Evolutionary conservation across 2,113 vertebrate genomes (phyloP).

Genomic region (Prinia subflava): DNA sequence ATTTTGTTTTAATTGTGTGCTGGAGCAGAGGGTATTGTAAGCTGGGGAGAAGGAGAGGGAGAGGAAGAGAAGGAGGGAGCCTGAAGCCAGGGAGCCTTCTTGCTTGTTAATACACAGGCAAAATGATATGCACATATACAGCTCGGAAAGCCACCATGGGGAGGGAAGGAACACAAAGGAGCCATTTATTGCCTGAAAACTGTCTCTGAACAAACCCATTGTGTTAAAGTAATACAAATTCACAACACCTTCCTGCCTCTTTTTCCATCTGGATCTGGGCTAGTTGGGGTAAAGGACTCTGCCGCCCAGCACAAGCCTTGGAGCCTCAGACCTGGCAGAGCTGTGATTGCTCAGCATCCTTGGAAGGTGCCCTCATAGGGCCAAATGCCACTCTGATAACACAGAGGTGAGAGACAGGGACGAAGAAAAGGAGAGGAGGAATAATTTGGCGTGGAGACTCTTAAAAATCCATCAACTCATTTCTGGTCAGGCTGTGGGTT

Average conservation of each 20-base stretch:
- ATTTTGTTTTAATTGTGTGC: not conserved
- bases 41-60: not conserved
- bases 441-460: not conserved
- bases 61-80: not conserved
- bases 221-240: slow-evolving; percentile 67
- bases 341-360: not conserved
- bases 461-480: slow-evolving; percentile 26
- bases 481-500: slow-evolving; percentile 5
- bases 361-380: not conserved
- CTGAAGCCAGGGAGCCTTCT: not conserved
- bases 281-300: not conserved
- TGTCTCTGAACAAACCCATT: slow-evolving; percentile 66
- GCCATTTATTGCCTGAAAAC: slow-evolving; percentile 54
- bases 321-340: not conserved
- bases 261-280: slow-evolving; percentile 29
- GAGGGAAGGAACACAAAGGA: slow-evolving; percentile 50
- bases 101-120: slow-evolving; percentile 5
- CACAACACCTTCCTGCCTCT: slow-evolving; percentile 55
- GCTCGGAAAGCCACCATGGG: not conserved
- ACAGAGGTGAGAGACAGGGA: not conserved
- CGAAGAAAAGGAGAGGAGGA: not conserved
- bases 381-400: not conserved
- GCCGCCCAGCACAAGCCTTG: accelerated
- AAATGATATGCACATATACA: slow-evolving; percentile 36
- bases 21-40: not conserved